phyloP scores from a whole-genome alignment of 2,888 invertebrate genomes.

The Kryphioiulus occultus region DNA sequence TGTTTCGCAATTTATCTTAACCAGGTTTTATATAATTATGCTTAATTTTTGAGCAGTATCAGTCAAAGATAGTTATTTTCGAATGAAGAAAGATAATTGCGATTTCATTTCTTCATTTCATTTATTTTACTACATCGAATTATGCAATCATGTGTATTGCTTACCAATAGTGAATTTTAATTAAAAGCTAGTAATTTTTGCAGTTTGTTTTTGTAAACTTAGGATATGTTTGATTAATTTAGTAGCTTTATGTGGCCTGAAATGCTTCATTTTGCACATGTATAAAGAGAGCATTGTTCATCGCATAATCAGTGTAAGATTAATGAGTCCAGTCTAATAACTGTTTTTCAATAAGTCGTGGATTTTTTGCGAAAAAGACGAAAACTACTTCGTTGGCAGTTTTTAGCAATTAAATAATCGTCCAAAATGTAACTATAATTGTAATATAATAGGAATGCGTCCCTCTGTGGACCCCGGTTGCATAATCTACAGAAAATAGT shows the following conservation, averaged over 20 bases:
- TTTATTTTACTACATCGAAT: not conserved
- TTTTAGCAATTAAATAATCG: not conserved
- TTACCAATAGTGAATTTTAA: not conserved
- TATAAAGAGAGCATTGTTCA: slow-evolving; percentile 29
- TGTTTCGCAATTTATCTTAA: not conserved
- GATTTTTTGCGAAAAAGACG: not conserved
- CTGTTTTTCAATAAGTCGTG: not conserved
- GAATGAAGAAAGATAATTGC: not conserved
- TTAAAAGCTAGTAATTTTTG: not conserved
- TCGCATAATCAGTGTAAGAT: slow-evolving; percentile 1
- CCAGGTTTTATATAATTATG: not conserved
- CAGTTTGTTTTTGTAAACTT: not conserved
- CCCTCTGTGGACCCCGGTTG: not conserved
- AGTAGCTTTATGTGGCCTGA: not conserved
- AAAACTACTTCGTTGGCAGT: not conserved
- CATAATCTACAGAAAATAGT: not conserved
- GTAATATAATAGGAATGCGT: not conserved
- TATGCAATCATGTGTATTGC: not conserved
- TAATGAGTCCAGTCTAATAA: not conserved
- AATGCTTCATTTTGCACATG: not conserved
- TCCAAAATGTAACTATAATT: slow-evolving; percentile 20
- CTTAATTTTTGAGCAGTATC: not conserved
- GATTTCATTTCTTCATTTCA: not conserved
- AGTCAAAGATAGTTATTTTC: not conserved
- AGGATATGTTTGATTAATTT: not conserved